Base-by-base conservation (phyloP, 2,888 invertebrate species). In the Tachina grossa region DNA sequence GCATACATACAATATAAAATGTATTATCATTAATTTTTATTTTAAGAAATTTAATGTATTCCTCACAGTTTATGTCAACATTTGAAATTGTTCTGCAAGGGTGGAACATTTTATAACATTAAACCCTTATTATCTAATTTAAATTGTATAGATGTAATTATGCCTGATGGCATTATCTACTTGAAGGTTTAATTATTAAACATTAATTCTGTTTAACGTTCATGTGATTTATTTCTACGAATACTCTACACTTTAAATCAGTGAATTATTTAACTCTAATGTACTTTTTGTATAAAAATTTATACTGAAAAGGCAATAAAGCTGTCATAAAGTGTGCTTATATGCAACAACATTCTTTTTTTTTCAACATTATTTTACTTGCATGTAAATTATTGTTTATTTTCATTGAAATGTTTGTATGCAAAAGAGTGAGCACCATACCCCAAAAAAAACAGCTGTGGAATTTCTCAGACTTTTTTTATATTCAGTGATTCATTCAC, bases 401-500 rank as follows among this genome's bases (percentile, higher is more conserved):
- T 86, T 83, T 59, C 63, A 74, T 80, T 74, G 61, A 51, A 72
- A 77, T 57, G 41, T 84, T 57, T 61, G 51, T 47, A 75, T 69
- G 72, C 63, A 19, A 63, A 13, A n/a, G 55, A 68, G 45, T 74
- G 31, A 31, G 6, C 31, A 22, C 5, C 31, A 41, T 51, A 88
- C 11, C 16, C 14, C 11, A 87, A 87, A 84, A 80, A 87, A 87
- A 84, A 80, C 87, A 83, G 53, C 77, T 86, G 85, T 75, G 31
- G 16, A 51, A 53, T 65, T 85, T 85, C 85, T 72, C 85, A 85
- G 66, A 65, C 43, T 53, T 41, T 80, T 71, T 13, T 41, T 51
- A 31, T 31, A 31, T 31, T 31, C 31, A 31, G 6, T 31, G 11
- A 13, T 11, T 19, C 43, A 10, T 78, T 78, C 41, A 78, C 66